These are phyloP conservation scores for Suncus etruscus DNA, from an alignment of 2,113 vertebrate genomes.

Conservation along the genomic window DNA sequence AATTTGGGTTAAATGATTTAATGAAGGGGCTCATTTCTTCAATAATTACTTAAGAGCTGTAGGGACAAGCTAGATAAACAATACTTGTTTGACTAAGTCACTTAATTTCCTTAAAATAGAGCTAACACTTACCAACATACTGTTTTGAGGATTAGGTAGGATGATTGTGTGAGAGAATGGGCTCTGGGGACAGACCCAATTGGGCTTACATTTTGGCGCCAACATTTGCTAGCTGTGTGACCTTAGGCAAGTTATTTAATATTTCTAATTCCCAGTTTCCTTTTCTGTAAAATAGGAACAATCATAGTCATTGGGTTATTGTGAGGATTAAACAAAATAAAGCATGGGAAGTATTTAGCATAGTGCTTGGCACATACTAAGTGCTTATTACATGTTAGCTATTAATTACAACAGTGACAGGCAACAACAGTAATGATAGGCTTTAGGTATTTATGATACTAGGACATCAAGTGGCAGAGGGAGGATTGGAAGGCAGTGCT, in stretches of 20 bases:
- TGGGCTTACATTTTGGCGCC: slow-evolving; percentile 14
- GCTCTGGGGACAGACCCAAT: not conserved
- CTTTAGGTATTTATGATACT: slow-evolving; percentile 61
- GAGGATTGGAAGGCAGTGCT: slow-evolving; percentile 44
- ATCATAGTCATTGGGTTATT: slow-evolving; percentile 59
- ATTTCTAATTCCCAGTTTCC: slow-evolving; percentile 62
- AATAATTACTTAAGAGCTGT: not conserved
- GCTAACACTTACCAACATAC: not conserved
- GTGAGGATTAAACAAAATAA: slow-evolving; percentile 65
- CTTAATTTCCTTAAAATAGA: slow-evolving; percentile 58
- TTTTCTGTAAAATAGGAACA: slow-evolving; percentile 67
- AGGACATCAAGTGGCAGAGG: slow-evolving; percentile 51
- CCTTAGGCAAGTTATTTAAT: slow-evolving; percentile 56
- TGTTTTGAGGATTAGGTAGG: not conserved
- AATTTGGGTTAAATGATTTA: too few species aligned
- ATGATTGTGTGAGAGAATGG: not conserved
- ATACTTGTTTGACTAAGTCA: slow-evolving; percentile 48
- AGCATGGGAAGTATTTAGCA: slow-evolving; percentile 27
- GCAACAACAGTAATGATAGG: slow-evolving; percentile 36
- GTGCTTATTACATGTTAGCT: slow-evolving; percentile 66
- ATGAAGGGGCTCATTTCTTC: slow-evolving; percentile 6
- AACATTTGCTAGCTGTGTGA: slow-evolving; percentile 30
- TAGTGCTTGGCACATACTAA: slow-evolving; percentile 33
- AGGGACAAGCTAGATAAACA: not conserved
- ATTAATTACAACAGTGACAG: slow-evolving; percentile 64